Evolutionary conservation across 2,797 vertebrate species (phyloP), one percentile per base, ranked within the genome.

Genomic region (Sebastes itinus): DNA sequence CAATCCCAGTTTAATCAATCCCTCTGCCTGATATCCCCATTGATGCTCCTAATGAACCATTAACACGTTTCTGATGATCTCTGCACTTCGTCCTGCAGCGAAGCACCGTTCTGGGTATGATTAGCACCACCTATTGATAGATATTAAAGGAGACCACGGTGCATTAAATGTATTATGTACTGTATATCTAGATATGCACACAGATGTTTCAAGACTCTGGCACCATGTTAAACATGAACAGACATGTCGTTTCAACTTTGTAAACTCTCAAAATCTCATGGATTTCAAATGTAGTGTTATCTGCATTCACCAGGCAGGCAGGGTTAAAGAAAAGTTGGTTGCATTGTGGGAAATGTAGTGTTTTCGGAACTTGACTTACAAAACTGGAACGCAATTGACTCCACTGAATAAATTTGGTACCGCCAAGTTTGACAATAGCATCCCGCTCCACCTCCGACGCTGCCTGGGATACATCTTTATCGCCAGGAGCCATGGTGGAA

Each of bases 11-110:
- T 86, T 71, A 82, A 87, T 86, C 86, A 67, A 33, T 63, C 71
- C 65, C 63, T 6, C 1, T 6, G 64, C 68, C 71, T 58, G 27
- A 63, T 28, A 46, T 76, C 64, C 77, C 61, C 18, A 3, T 65
- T 72, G 56, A 55, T 30, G 49, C 75, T 81, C 4, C 0, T 79
- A 85, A 89, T 85, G 70, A 85, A 81, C 33, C 67, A 85, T 80
- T 81, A 74, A 77, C 58, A 59, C 1, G 0, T 81, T 85, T 84
- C 56, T 84, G 85, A 88, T 87, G 75, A 90, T 72, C 71, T 72
- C 56, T 85, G 83, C 84, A 82, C 62, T 88, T 82, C 59, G 25
- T 74, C 63, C 38, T 59, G 64, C 52, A 58, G 73, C 4, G 35
- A 72, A 77, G 72, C 60, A 55, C 72, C 55, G 12, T 28, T 76